Conservation (phyloP, 2,888 invertebrate species). For the Ophion costatus region DNA sequence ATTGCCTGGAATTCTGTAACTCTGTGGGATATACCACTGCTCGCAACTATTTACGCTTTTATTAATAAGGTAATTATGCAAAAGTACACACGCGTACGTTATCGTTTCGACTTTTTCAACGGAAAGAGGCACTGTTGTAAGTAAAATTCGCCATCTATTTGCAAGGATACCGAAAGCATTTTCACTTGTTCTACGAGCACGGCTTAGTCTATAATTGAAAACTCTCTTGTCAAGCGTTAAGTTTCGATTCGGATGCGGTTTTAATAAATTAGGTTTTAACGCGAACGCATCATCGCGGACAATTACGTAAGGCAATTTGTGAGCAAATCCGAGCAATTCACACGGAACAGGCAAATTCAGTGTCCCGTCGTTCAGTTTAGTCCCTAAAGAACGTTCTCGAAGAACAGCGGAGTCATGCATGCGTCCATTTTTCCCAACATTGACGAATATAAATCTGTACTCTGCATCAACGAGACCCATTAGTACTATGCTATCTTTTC, state of each 20-base stretch:
- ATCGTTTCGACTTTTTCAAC: slow-evolving; percentile 31
- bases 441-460: too few species aligned
- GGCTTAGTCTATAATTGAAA: slow-evolving; percentile 59
- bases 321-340: too few species aligned
- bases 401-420: too few species aligned
- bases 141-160: slow-evolving; percentile 35
- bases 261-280: too few species aligned
- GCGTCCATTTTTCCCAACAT: too few species aligned
- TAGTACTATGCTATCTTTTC: too few species aligned
- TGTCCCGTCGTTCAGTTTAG: too few species aligned
- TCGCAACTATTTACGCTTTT: slow-evolving; percentile 14
- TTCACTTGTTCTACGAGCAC: slow-evolving; percentile 50
- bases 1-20: slow-evolving; percentile 29
- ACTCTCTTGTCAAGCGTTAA: slow-evolving; percentile 44
- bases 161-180: slow-evolving; percentile 36
- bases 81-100: slow-evolving; percentile 41
- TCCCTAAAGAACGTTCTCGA: too few species aligned
- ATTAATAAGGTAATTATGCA: slow-evolving; percentile 31
- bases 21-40: slow-evolving; percentile 34
- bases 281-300: too few species aligned
- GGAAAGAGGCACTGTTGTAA: slow-evolving; percentile 29
- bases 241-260: slow-evolving; percentile 31
- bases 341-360: too few species aligned
- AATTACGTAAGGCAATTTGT: too few species aligned
- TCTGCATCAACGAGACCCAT: too few species aligned